Percentiles rank a stretch among this genome's conserved stretches.
Evolutionary conservation across 2,113 vertebrate species (phyloP).

Genomic region (Sialia sialis): DNA sequence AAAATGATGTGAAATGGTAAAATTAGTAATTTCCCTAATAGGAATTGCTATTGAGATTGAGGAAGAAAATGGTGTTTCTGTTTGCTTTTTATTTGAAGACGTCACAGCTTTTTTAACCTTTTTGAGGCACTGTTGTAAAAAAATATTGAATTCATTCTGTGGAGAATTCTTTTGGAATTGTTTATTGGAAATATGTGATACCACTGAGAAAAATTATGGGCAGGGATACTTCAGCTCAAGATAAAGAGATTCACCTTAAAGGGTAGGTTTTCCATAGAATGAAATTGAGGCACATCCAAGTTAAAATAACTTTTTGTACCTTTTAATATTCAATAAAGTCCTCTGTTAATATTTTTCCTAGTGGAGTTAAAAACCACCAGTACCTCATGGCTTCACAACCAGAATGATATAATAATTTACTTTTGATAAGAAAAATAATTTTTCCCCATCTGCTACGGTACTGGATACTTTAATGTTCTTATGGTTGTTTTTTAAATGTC

Average conservation of each 20-base stretch:
- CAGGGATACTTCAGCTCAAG: background rate
- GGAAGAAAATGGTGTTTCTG: background rate
- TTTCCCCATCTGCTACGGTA: background rate
- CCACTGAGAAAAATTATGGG: background rate
- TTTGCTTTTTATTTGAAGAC: background rate
- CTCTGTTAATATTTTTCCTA: background rate
- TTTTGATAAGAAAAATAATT: background rate
- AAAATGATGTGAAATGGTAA: background rate
- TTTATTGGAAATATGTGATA: background rate
- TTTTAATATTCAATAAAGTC: background rate
- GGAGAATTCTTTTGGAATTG: background rate
- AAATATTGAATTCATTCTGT: background rate
- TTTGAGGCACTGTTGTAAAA: background rate
- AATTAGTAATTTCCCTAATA: background rate
- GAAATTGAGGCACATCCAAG: background rate
- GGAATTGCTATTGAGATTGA: background rate
- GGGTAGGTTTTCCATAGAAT: background rate
- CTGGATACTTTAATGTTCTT: slow-evolving; percentile 5
- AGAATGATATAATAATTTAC: background rate
- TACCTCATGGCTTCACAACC: background rate
- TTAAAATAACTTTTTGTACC: background rate
- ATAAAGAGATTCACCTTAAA: background rate
- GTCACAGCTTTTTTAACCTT: background rate
- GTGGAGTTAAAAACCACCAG: background rate
- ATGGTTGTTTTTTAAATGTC: background rate